Percentiles rank a stretch among this genome's conserved stretches.
phyloP scores from a whole-genome alignment of 2,113 vertebrate species.

The Myrmophylax atrothorax region DNA sequence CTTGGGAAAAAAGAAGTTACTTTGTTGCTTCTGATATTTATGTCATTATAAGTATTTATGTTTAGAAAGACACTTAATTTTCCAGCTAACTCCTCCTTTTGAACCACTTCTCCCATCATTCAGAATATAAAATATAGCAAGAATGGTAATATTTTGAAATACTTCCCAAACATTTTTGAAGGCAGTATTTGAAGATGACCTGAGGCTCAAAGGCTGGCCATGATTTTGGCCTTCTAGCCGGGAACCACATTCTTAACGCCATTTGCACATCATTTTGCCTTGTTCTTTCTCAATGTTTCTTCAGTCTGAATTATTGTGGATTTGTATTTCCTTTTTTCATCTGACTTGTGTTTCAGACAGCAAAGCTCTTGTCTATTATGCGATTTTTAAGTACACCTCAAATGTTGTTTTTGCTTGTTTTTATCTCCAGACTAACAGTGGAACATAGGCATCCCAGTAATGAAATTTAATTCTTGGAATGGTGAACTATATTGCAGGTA shows the following conservation, averaged over 20 bases:
- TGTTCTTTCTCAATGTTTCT: background rate
- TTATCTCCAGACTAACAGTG: background rate
- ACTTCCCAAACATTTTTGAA: rapidly evolving
- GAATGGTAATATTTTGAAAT: background rate
- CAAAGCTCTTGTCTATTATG: background rate
- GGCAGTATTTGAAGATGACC: background rate
- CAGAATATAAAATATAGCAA: background rate
- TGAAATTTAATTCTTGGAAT: background rate
- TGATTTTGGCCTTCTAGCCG: background rate
- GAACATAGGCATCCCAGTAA: background rate
- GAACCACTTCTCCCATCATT: background rate
- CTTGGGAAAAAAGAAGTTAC: background rate
- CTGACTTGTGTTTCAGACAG: background rate
- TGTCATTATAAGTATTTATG: background rate
- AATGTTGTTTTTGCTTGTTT: background rate
- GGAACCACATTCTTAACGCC: background rate
- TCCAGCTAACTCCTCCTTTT: background rate
- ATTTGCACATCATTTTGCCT: background rate
- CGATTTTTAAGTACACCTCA: background rate
- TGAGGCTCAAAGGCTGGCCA: background rate
- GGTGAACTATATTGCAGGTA: background rate
- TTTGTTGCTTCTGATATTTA: background rate
- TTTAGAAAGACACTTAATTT: background rate
- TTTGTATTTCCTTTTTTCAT: background rate
- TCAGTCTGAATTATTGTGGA: background rate